phyloP scores from a whole-genome alignment of 2,113 vertebrate species.

The Perca fluviatilis region DNA sequence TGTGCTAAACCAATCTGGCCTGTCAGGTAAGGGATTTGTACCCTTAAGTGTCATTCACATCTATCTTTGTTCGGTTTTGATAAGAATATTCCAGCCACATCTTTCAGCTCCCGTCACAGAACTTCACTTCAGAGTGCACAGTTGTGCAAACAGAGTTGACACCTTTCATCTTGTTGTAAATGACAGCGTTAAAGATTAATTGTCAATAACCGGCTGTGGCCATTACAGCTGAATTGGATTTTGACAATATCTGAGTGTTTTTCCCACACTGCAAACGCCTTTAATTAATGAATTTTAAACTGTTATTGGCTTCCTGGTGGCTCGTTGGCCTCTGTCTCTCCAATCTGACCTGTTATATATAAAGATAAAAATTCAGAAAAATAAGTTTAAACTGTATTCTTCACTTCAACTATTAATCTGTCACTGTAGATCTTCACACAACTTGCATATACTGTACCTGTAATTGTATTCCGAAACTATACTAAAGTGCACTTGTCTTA shows the following conservation, averaged over 20 bases:
- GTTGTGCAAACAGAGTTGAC: slow-evolving; percentile 53
- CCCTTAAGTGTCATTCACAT: slow-evolving; percentile 43
- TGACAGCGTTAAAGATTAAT: not conserved
- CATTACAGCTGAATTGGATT: slow-evolving; percentile 22
- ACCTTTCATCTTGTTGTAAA: slow-evolving; percentile 42
- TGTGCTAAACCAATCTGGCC: too few species aligned
- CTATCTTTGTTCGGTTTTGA: slow-evolving; percentile 11
- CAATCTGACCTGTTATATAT: not conserved
- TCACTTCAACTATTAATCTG: not conserved
- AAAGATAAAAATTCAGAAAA: too few species aligned
- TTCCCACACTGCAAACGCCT: too few species aligned
- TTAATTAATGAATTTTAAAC: too few species aligned
- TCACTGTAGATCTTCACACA: not conserved
- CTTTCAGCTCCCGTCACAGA: slow-evolving; percentile 29
- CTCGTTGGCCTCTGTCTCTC: not conserved
- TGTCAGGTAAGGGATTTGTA: not conserved
- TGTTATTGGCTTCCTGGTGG: not conserved
- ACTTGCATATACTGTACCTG: not conserved
- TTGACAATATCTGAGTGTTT: not conserved
- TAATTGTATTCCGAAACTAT: not conserved
- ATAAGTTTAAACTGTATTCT: not conserved
- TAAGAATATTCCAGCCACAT: slow-evolving; percentile 34
- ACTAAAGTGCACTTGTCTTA: not conserved
- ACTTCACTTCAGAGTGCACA: slow-evolving; percentile 24
- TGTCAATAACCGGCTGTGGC: not conserved